Evolutionary conservation across 2,888 invertebrate genomes (phyloP), one percentile per base, ranked within the genome.

Genomic region (Dyspetes luteomarginatus): DNA sequence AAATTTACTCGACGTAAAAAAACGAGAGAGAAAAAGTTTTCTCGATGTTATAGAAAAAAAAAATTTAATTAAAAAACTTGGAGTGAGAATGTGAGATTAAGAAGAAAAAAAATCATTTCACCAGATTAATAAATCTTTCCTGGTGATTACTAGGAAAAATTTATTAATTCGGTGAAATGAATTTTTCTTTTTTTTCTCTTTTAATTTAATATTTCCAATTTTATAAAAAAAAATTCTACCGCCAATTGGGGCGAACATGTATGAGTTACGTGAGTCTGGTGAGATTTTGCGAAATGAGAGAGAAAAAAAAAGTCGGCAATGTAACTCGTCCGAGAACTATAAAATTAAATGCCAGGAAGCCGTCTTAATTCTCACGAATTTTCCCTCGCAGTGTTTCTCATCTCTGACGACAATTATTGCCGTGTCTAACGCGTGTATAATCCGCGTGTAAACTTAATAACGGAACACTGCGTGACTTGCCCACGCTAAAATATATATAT

Each of bases 361-460:
- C 26, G 65, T 60, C 65, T 80, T 67, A 80, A 80, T 80, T 80
- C 75, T 52, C 60, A 71, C 75, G 71, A 80, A 80, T 80, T 71
- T 65, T 15, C 50, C 24, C 12, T 30, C 41, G 0, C 71, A 75
- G 71, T 60, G 79, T 45, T 65, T 74, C 79, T 79, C 79, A 75
- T 74, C 12, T 17, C 19, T 17, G 43, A 36, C 19, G 36, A 43
- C 5, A 19, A 55, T 68, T 45, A 36, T 26, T 26, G n/a, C 26
- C 30, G 58, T 19, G n/a, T 3, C 22, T 17, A n/a, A 43, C 55
- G 69, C 15, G 28, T 26, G 3, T 19, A 7, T 15, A 4, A 62
- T 24, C n/a, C 24, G 45, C 24, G 28, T 22, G 22, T 36, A 36
- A 36, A 36, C 3, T 41, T n/a, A n/a, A 22, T 28, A 17, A 41